These are phyloP conservation scores for Odontamblyopus lacepedii DNA, from an alignment of 2,797 vertebrate genomes.

Conservation along the genomic window DNA sequence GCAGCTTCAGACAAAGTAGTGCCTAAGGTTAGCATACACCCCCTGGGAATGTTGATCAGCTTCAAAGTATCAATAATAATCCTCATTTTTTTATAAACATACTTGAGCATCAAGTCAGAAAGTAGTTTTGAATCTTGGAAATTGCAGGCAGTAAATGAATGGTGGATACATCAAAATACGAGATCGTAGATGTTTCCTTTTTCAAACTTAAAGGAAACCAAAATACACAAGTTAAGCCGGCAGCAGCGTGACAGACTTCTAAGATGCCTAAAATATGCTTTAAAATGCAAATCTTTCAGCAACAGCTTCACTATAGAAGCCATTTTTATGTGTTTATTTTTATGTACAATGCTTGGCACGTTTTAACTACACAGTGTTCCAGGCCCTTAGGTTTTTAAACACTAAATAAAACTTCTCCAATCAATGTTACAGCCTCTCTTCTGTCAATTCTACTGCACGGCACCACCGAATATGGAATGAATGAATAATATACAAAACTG, in stretches of 20 bases:
- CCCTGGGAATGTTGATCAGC: no score
- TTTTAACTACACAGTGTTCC: not conserved
- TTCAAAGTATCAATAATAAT: not conserved
- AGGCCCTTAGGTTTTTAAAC: not conserved
- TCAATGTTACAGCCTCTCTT: no score
- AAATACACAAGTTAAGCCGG: not conserved
- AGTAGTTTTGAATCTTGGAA: not conserved
- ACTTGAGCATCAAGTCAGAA: not conserved
- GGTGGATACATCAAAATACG: not conserved
- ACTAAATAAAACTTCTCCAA: no score
- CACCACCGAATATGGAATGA: no score
- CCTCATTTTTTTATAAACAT: not conserved
- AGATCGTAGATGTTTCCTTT: not conserved
- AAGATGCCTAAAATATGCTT: not conserved
- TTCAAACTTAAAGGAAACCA: not conserved
- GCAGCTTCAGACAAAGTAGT: no score
- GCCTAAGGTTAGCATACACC: no score
- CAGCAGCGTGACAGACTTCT: not conserved
- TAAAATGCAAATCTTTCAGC: not conserved
- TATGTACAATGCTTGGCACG: not conserved
- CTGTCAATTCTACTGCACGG: no score
- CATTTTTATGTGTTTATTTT: not conserved
- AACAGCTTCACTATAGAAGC: not conserved
- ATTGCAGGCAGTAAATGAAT: not conserved
- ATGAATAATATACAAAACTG: no score